These are phyloP conservation scores for Odontomyia ornata DNA, from an alignment of 2,888 invertebrate species.

Conservation along the genomic window DNA sequence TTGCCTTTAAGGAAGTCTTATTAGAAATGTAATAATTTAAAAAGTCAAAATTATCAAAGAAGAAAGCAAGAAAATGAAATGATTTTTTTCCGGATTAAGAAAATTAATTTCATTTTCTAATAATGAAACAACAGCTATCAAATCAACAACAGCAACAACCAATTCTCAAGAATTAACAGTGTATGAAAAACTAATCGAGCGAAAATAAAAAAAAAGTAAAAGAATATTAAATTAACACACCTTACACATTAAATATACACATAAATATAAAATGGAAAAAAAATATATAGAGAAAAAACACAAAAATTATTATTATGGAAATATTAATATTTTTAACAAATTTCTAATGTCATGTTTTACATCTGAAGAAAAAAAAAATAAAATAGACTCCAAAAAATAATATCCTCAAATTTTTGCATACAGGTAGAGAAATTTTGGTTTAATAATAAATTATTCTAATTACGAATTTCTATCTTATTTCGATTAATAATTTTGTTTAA, in stretches of 20 bases:
- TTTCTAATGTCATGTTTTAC: too few relatives aligned
- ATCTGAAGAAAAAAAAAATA: too few relatives aligned
- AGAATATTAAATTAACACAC: conserved; percentile 3
- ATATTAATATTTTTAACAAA: neutral
- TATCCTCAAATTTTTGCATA: too few relatives aligned
- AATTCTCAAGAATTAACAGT: neutral
- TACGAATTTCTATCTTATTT: too few relatives aligned
- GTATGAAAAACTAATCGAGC: too few relatives aligned
- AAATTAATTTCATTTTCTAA: neutral
- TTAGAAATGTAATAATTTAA: conserved; percentile 20
- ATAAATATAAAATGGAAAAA: conserved; percentile 1
- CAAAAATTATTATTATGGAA: neutral
- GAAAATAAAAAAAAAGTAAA: neutral
- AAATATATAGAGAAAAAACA: neutral
- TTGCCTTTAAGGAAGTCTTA: conserved; percentile 54
- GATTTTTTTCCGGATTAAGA: neutral
- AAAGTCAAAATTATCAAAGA: neutral
- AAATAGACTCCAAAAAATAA: too few relatives aligned
- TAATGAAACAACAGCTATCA: neutral
- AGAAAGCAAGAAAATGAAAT: neutral
- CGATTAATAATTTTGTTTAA: too few relatives aligned
- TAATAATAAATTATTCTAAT: too few relatives aligned
- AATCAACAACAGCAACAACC: conserved; percentile 23
- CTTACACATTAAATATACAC: neutral
- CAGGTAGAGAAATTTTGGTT: too few relatives aligned